Conservation (phyloP, 2,113 vertebrate species). For the Alouatta palliata region DNA sequence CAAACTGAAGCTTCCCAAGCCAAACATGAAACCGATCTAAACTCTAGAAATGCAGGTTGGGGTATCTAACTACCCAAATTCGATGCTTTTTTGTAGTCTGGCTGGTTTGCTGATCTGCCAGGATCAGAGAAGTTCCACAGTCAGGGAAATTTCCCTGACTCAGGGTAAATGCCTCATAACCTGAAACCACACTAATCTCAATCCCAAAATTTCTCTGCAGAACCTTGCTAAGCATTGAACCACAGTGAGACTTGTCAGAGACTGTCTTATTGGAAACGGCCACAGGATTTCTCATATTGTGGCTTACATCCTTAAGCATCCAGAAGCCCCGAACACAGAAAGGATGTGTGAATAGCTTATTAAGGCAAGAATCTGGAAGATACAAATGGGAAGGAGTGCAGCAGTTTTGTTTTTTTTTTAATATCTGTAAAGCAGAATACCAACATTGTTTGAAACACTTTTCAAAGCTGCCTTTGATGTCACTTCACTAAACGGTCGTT, state of each 20-base stretch:
- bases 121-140: not conserved
- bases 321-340: not conserved
- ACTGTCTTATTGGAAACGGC: not conserved
- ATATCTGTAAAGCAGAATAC: not conserved
- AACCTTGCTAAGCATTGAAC: not conserved
- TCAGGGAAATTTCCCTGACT: not conserved
- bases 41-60: not conserved
- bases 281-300: not conserved
- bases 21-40: not conserved
- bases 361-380: not conserved
- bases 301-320: not conserved
- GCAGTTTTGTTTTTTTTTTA: not conserved
- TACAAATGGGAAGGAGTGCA: not conserved
- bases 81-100: not conserved
- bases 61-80: not conserved
- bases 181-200: not conserved
- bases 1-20: not conserved
- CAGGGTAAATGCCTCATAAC: not conserved
- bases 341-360: not conserved
- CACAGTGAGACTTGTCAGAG: not conserved
- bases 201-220: not conserved
- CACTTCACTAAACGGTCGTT: slow-evolving; percentile 28
- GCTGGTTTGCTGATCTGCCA: not conserved
- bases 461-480: not conserved
- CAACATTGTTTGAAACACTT: not conserved